These are phyloP conservation scores for Cataglyphis rosenhaueri DNA, from an alignment of 2,888 invertebrate genomes.

Conservation along the genomic window DNA sequence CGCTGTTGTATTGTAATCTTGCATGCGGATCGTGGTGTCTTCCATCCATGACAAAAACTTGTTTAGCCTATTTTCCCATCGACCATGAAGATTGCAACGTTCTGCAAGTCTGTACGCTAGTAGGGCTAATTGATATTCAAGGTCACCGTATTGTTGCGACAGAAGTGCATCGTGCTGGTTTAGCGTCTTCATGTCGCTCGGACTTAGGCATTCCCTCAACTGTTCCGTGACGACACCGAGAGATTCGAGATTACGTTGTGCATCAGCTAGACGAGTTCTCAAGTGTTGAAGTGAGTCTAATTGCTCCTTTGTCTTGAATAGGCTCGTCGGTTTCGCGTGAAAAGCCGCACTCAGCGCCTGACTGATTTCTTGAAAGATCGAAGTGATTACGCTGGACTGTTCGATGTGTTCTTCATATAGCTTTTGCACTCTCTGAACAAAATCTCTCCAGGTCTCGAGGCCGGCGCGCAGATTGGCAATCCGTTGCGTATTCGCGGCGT, in stretches of 20 bases:
- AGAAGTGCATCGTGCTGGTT: conserved; percentile 92
- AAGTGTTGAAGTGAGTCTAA: conserved; percentile 89
- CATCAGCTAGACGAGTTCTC: conserved; percentile 87
- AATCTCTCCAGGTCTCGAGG: conserved; percentile 93
- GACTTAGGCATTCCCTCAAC: conserved; percentile 93
- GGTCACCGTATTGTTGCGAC: conserved; percentile 92
- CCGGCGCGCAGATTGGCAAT: conserved; percentile 93
- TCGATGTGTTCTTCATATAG: conserved; percentile 89
- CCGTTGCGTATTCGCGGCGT: conserved; percentile 91
- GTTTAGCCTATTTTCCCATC: conserved; percentile 90
- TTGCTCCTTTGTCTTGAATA: conserved; percentile 89
- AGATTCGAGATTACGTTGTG: conserved; percentile 89
- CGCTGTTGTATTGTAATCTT: conserved; percentile 83
- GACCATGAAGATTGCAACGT: conserved; percentile 89
- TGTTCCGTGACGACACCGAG: conserved; percentile 92
- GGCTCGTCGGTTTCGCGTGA: conserved; percentile 87
- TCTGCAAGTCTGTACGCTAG: conserved; percentile 91
- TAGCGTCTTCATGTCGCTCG: conserved; percentile 93
- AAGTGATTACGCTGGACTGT: conserved; percentile 88
- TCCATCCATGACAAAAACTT: conserved; percentile 91
- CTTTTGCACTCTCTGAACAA: conserved; percentile 89
- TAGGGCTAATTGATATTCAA: conserved; percentile 92
- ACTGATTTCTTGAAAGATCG: conserved; percentile 89
- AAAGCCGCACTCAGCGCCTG: conserved; percentile 88
- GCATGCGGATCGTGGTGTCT: conserved; percentile 87